Conservation (phyloP, 2,797 vertebrate species). For the Botia kubotai region DNA sequence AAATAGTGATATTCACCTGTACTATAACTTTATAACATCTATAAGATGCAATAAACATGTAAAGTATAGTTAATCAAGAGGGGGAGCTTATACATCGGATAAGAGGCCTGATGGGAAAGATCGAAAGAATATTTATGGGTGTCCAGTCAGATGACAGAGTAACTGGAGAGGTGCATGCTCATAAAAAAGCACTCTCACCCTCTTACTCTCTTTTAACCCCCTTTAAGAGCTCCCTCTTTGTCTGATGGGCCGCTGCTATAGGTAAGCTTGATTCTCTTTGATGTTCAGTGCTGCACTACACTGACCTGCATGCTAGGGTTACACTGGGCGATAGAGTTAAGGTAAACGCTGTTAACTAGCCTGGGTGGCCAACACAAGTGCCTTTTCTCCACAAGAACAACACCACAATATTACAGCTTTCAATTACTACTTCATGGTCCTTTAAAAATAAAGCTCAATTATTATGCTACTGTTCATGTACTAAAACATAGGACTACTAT, state of each 20-base stretch:
- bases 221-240: constrained; percentile 10
- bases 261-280: constrained; percentile 61
- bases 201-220: constrained; percentile 40
- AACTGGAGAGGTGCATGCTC: constrained; percentile 73
- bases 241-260: constrained; percentile 34
- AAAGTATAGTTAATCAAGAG: constrained; percentile 19
- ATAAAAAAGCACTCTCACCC: constrained; percentile 72
- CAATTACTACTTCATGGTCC: not conserved
- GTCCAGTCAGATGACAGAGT: constrained; percentile 69
- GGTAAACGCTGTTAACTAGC: constrained; percentile 77
- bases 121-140: constrained; percentile 69
- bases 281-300: constrained; percentile 66
- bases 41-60: not conserved
- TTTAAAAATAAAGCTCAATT: not conserved
- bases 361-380: constrained; percentile 65
- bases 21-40: not conserved
- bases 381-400: not conserved
- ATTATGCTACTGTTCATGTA: not conserved
- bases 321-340: constrained; percentile 73
- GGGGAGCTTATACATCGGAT: constrained; percentile 2
- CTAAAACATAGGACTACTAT: not conserved
- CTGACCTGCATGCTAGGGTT: constrained; percentile 66
- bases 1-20: not conserved
- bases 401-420: not conserved
- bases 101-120: constrained; percentile 35